Conservation (phyloP, 2,888 invertebrate genomes). For the Platynereis dumerilii region DNA sequence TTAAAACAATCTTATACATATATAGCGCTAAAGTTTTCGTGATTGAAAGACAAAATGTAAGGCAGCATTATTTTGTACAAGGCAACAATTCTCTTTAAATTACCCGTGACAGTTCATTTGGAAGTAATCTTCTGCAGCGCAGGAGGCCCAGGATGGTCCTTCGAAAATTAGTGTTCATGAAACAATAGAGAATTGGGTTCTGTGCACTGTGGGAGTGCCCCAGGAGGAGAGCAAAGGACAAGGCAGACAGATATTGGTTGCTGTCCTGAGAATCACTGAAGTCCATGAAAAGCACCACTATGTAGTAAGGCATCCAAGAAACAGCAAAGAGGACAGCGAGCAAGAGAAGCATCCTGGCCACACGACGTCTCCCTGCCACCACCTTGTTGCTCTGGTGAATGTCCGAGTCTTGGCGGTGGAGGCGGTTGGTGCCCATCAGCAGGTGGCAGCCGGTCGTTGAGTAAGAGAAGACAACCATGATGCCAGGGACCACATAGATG, state of each 20-base stretch:
- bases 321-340: constrained; percentile 78
- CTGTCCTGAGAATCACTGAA: constrained; percentile 15
- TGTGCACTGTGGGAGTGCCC: constrained; percentile 41
- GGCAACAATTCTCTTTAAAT: not conserved
- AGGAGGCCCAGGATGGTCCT: constrained; percentile 7
- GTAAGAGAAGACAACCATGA: constrained; percentile 62
- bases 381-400: constrained; percentile 26
- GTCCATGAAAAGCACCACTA: constrained; percentile 32
- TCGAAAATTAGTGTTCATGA: constrained; percentile 36
- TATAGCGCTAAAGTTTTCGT: not conserved
- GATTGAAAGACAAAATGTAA: not conserved
- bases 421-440: constrained; percentile 44
- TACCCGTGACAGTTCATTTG: not conserved
- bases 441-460: constrained; percentile 66
- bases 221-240: constrained; percentile 36
- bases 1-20: not conserved
- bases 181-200: constrained; percentile 40
- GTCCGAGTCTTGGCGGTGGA: constrained; percentile 48
- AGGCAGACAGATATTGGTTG: constrained; percentile 10
- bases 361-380: constrained; percentile 66
- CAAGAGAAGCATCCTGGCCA: constrained; percentile 79
- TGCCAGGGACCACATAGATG: constrained; percentile 79
- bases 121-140: not conserved
- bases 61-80: not conserved
- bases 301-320: constrained; percentile 74